Evolutionary conservation across 2,797 vertebrate genomes (phyloP).

Genomic region (Girardinus metallicus): DNA sequence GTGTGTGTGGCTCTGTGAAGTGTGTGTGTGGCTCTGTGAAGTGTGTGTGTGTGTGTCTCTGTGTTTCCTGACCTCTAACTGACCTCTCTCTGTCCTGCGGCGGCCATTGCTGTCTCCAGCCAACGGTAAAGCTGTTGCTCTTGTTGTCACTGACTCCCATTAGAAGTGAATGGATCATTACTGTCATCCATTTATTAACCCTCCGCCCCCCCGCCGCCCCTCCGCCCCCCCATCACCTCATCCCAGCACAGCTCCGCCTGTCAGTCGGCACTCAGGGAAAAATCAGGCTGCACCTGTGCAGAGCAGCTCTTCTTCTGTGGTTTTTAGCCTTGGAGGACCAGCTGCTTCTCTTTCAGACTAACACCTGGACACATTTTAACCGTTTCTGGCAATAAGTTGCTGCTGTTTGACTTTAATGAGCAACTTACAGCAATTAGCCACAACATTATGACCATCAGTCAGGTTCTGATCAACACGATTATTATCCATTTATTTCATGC

Average conservation of each 20-base stretch:
- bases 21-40: neutral
- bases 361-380: no score
- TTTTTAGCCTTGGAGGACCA: no score
- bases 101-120: conserved; percentile 80
- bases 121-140: conserved; percentile 82
- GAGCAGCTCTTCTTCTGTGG: neutral
- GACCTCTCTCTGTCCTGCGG: conserved; percentile 71
- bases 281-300: neutral
- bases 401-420: neutral
- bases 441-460: neutral
- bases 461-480: no score
- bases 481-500: neutral
- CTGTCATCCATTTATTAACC: conserved; percentile 40
- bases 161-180: conserved; percentile 43
- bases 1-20: neutral
- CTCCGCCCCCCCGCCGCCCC: no score
- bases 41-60: neutral
- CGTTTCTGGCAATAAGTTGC: no score
- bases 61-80: conserved; percentile 40
- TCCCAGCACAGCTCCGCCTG: conserved; percentile 40
- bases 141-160: conserved; percentile 38
- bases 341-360: no score
- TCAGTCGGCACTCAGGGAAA: neutral
- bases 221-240: conserved; percentile 30
- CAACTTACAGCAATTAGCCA: neutral